phyloP scores from a whole-genome alignment of 2,113 vertebrate species.

The Hippocampus guttulatus region DNA sequence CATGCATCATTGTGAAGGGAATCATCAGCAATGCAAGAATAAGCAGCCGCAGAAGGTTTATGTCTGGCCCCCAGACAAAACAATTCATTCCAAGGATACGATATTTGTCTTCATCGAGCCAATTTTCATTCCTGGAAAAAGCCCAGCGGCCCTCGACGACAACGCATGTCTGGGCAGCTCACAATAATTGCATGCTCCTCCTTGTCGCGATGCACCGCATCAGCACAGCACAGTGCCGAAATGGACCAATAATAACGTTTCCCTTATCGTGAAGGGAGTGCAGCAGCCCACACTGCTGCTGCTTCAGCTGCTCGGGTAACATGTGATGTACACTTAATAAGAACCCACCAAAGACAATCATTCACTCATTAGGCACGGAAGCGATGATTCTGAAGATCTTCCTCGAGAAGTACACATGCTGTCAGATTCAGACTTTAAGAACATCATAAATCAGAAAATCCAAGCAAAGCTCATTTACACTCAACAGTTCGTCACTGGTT shows the following conservation, averaged over 20 bases:
- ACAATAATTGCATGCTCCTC: background rate
- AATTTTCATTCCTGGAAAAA: background rate
- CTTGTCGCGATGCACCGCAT: background rate
- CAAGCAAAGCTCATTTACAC: background rate
- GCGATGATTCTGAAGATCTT: conserved; percentile 7
- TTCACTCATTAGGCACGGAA: conserved; percentile 1
- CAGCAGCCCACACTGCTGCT: background rate
- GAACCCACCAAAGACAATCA: conserved; percentile 15
- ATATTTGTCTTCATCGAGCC: conserved; percentile 7
- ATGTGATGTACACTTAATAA: conserved; percentile 8
- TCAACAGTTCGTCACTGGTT: background rate
- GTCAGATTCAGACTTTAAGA: background rate
- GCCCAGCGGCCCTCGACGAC: background rate
- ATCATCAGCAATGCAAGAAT: background rate
- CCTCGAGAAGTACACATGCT: background rate
- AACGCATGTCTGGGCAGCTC: background rate
- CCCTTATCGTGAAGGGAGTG: background rate
- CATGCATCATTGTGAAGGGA: background rate
- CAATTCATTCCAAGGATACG: conserved; percentile 7
- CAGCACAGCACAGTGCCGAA: background rate
- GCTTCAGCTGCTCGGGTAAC: background rate
- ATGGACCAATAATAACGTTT: conserved; percentile 9
- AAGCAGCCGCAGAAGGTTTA: background rate
- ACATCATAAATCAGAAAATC: background rate
- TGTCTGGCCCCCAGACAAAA: conserved; percentile 9